phyloP scores from a whole-genome alignment of 2,888 invertebrate species.

The Pseudeuparius sepicola region DNA sequence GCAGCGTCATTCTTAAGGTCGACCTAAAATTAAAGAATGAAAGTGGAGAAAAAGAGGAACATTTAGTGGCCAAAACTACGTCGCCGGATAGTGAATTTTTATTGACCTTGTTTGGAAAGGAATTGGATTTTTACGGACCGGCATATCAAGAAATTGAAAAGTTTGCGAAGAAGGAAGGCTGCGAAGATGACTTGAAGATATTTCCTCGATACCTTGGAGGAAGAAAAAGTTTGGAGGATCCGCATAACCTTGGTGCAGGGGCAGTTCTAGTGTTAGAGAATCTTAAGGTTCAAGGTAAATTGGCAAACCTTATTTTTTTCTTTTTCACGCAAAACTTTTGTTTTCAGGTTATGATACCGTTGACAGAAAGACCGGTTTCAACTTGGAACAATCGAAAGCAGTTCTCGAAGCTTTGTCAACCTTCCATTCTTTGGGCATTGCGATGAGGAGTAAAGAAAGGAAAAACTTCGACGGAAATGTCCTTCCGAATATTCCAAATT shows the following conservation, averaged over 20 bases:
- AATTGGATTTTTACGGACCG: too few relatives aligned
- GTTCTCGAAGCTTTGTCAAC: constrained; percentile 42
- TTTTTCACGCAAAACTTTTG: neutral
- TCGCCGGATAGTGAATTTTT: too few relatives aligned
- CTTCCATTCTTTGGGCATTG: constrained; percentile 47
- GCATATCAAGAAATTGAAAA: too few relatives aligned
- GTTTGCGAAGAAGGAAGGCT: constrained; percentile 38
- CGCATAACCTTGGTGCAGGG: too few relatives aligned
- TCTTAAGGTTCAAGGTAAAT: constrained; percentile 35
- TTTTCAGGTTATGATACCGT: constrained; percentile 40
- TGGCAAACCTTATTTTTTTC: constrained; percentile 1
- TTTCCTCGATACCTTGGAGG: constrained; percentile 29
- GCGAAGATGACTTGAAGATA: constrained; percentile 36
- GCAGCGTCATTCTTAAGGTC: constrained; percentile 10
- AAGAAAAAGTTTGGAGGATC: constrained; percentile 23
- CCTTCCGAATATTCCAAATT: constrained; percentile 31
- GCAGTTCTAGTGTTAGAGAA: constrained; percentile 45
- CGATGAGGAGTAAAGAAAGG: constrained; percentile 39
- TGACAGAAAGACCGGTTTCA: constrained; percentile 41
- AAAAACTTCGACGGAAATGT: constrained; percentile 34
- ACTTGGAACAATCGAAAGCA: constrained; percentile 39
- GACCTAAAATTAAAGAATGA: constrained; percentile 9
- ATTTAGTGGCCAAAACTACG: constrained; percentile 1
- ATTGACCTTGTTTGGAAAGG: too few relatives aligned
- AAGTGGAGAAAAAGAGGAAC: constrained; percentile 1